phyloP scores from a whole-genome alignment of 1,140 invertebrate genomes.

The Drosophila novamexicana region DNA sequence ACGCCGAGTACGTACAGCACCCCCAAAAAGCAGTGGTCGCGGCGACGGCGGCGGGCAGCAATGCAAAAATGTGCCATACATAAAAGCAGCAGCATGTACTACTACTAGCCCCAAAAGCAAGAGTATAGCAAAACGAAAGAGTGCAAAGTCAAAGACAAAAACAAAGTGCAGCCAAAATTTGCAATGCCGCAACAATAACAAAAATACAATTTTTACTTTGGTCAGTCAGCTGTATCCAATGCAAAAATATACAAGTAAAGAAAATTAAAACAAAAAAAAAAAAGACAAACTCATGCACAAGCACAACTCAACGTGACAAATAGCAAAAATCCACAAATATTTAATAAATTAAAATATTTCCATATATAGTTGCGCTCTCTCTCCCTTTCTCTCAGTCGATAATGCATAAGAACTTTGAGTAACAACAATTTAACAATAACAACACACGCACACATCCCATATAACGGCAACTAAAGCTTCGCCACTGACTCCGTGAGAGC shows the following conservation, averaged over 20 bases:
- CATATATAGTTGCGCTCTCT: conserved; percentile 10
- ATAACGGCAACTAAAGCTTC: conserved; percentile 40
- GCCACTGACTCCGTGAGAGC: conserved; percentile 8
- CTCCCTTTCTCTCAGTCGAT: conserved; percentile 13
- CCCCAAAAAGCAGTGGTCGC: conserved; percentile 45
- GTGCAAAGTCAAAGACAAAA: conserved; percentile 56
- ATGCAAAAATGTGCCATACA: conserved; percentile 51
- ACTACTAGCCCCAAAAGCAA: conserved; percentile 27
- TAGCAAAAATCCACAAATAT: conserved; percentile 30
- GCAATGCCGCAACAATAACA: conserved; percentile 21
- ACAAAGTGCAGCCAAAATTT: conserved; percentile 32
- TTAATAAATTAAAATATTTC: conserved; percentile 27
- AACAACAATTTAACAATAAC: conserved; percentile 42
- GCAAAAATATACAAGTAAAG: conserved; percentile 5
- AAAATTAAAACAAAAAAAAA: conserved; percentile 15
- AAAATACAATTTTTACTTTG: conserved; percentile 12
- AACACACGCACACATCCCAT: conserved; percentile 19
- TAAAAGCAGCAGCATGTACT: conserved; percentile 28
- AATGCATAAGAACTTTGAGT: conserved; percentile 40
- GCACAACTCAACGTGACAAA: conserved; percentile 49
- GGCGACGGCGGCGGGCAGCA: conserved; percentile 11
- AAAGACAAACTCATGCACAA: conserved; percentile 10
- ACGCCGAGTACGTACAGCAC: conserved; percentile 57
- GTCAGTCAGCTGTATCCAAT: conserved; percentile 7
- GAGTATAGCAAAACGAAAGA: conserved; percentile 30